Evolutionary conservation across 2,888 invertebrate genomes (phyloP), one percentile per base, ranked within the genome.

Genomic region (Caenorhabditis imperialis): DNA sequence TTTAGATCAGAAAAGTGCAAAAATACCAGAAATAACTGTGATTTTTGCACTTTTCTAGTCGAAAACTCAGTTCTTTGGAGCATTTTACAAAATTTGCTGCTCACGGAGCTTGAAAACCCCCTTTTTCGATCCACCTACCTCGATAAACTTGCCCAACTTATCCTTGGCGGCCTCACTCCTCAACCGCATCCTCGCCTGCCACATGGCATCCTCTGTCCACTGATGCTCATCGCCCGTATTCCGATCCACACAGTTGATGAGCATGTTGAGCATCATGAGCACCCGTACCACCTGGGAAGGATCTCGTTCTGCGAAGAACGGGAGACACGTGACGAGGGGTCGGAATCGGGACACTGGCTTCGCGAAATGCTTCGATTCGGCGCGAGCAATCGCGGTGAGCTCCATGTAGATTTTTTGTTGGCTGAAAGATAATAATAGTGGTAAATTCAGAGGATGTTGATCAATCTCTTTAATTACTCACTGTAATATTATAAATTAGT

Each of bases 211-310:
- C 8, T 80, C 83, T 1, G 72, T 72, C 55, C 78, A 71, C 18
- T 37, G 91, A 71, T 92, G 92, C 86, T 94, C 93, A 76, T 75
- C 69, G 4, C 42, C 37, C 14, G 50, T 54, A 27, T 75, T 75
- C 10, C 74, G 53, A 44, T 75, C 93, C 91, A 75, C 93, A 93
- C 61, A 57, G 54, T 77, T 75, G 22, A 81, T 62, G 37, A 81
- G 33, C 62, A 75, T 65, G 53, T 79, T 81, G 30, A 78, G 50
- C 44, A 74, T 75, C 20, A 78, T 22, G 6, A 79, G 58, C 3
- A 75, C 54, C 2, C 71, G 63, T 20, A 63, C 60, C 67, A 44
- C 37, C 3, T 33, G 20, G 8, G 27, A 25, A 14, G 61, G 67
- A 57, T 74, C 74, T 2, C 57, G 42, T 7, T 61, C 23, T 18